Percentiles rank a stretch among this genome's conserved stretches.
These are phyloP conservation scores for Rotaria socialis DNA, from an alignment of 2,888 invertebrate genomes.

Conservation along the genomic window DNA sequence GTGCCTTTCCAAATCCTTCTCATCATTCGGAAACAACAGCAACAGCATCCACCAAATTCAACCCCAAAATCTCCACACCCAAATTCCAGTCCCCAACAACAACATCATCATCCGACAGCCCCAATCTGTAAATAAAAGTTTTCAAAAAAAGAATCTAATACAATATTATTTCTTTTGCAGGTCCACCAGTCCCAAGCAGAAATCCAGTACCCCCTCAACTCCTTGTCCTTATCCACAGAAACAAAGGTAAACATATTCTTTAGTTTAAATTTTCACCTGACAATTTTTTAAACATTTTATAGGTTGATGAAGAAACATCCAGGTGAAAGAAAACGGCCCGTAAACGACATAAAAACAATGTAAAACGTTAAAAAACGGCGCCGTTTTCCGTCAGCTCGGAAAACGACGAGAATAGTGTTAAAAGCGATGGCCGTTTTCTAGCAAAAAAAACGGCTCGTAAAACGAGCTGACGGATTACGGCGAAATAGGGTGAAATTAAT, in stretches of 20 bases:
- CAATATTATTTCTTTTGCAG: neutral
- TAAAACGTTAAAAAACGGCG: too few relatives aligned
- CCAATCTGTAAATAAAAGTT: neutral
- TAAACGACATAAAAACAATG: too few relatives aligned
- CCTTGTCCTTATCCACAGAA: neutral
- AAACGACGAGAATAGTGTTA: too few relatives aligned
- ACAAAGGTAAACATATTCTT: neutral
- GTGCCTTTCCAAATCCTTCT: too few relatives aligned
- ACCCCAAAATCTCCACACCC: too few relatives aligned
- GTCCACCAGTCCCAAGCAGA: neutral
- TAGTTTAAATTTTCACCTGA: neutral
- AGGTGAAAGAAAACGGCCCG: too few relatives aligned
- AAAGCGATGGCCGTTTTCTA: too few relatives aligned
- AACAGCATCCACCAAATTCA: neutral
- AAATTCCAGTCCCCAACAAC: neutral
- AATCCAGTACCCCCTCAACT: neutral
- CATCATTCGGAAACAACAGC: neutral
- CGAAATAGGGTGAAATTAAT: too few relatives aligned
- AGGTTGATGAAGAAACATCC: neutral
- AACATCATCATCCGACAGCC: neutral
- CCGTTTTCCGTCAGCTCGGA: too few relatives aligned
- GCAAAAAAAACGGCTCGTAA: too few relatives aligned
- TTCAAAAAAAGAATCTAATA: neutral
- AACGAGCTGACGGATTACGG: too few relatives aligned
- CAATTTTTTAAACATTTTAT: neutral